These are phyloP conservation scores for Anguilla megastoma DNA, from an alignment of 2,797 vertebrate species.

Conservation along the genomic window DNA sequence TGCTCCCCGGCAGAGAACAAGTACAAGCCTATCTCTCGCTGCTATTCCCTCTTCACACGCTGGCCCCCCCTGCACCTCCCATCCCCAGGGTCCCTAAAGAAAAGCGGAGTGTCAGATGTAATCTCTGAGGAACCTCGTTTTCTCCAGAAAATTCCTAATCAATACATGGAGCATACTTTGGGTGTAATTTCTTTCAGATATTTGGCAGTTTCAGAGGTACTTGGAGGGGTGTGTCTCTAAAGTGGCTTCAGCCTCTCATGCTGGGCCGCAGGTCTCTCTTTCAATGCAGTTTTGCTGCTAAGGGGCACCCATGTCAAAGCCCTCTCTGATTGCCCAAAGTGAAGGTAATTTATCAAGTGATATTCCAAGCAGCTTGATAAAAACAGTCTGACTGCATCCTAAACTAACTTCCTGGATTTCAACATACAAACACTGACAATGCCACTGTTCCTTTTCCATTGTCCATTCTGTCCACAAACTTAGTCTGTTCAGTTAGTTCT, in stretches of 20 bases:
- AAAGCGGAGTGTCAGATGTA: conserved; percentile 35
- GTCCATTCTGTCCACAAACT: neutral
- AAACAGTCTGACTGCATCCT: neutral
- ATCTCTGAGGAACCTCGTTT: conserved; percentile 35
- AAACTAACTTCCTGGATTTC: neutral
- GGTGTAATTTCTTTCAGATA: neutral
- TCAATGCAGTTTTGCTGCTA: neutral
- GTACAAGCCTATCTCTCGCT: conserved; percentile 76
- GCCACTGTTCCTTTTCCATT: too few relatives aligned
- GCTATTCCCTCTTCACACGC: neutral
- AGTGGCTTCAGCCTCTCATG: neutral
- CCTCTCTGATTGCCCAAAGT: neutral
- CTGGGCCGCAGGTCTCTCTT: neutral
- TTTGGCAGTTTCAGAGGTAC: neutral
- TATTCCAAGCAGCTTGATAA: neutral
- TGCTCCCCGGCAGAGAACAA: conserved; percentile 77
- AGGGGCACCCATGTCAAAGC: neutral
- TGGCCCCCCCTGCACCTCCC: neutral
- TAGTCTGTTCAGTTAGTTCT: neutral
- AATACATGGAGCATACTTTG: neutral
- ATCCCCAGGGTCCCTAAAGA: conserved; percentile 56
- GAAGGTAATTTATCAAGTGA: neutral
- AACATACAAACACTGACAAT: too few relatives aligned
- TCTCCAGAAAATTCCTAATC: conserved; percentile 33
- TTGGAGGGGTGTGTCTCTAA: neutral